Conservation (phyloP, 2,888 invertebrate genomes). For the Drosophila suboccidentalis region DNA sequence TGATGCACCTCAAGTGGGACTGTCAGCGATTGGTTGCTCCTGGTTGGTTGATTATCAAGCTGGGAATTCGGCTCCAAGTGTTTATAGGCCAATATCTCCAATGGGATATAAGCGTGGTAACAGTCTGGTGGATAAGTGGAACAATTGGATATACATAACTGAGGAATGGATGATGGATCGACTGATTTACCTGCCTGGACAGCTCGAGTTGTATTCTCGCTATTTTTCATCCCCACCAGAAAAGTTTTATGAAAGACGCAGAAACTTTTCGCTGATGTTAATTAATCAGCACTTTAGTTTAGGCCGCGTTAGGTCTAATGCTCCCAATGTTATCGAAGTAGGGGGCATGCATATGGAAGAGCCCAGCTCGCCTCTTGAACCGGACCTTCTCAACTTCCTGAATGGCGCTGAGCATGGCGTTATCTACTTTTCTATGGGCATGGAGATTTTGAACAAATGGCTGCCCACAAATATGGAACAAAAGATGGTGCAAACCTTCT, state of each 20-base stretch:
- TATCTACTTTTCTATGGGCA: constrained; percentile 77
- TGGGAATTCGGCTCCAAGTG: constrained; percentile 60
- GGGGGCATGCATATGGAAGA: constrained; percentile 71
- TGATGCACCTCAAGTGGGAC: constrained; percentile 57
- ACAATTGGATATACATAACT: constrained; percentile 46
- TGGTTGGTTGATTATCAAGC: constrained; percentile 52
- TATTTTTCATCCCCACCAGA: constrained; percentile 39
- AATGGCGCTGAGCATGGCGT: constrained; percentile 69
- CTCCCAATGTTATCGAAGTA: constrained; percentile 74
- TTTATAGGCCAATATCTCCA: constrained; percentile 42
- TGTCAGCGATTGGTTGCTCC: constrained; percentile 53
- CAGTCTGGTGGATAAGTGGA: constrained; percentile 17
- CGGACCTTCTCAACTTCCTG: constrained; percentile 59
- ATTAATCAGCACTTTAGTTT: constrained; percentile 79
- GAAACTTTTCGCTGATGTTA: constrained; percentile 74
- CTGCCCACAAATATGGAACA: constrained; percentile 49
- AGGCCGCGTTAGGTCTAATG: constrained; percentile 65
- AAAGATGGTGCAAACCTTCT: constrained; percentile 52
- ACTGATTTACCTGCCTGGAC: constrained; percentile 32
- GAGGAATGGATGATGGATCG: constrained; percentile 47
- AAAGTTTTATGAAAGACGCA: constrained; percentile 49
- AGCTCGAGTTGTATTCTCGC: constrained; percentile 32
- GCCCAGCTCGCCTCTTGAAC: constrained; percentile 22
- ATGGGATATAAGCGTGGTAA: constrained; percentile 23
- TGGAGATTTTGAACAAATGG: constrained; percentile 58